A percentile compares a stretch with the other conserved stretches of the same genome.
These are phyloP conservation scores for Platichthys flesus DNA, from an alignment of 2,113 vertebrate genomes.

Conservation along the genomic window DNA sequence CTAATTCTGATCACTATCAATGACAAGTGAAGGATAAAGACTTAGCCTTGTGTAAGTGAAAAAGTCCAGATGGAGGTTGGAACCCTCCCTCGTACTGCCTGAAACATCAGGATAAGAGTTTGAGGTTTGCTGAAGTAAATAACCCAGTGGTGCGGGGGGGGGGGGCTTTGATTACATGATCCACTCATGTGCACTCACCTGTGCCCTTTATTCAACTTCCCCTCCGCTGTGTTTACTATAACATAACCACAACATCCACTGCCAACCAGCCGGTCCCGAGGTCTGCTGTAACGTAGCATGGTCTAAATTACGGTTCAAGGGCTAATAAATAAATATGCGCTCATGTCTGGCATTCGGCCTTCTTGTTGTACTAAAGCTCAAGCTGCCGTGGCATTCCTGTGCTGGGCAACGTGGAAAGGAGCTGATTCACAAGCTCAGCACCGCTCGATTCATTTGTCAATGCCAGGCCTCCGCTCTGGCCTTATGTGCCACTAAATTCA, in stretches of 20 bases:
- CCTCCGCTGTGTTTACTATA: constrained; percentile 30
- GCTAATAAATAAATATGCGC: not conserved
- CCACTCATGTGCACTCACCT: constrained; percentile 28
- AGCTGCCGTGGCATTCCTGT: constrained; percentile 31
- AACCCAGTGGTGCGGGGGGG: constrained; percentile 21
- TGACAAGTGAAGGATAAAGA: not conserved
- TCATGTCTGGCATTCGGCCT: constrained; percentile 10
- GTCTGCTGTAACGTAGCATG: constrained; percentile 54
- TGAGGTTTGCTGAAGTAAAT: constrained; percentile 38
- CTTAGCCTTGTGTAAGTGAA: constrained; percentile 4
- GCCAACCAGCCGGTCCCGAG: constrained; percentile 45
- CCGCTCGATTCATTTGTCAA: constrained; percentile 59
- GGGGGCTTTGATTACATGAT: constrained; percentile 43
- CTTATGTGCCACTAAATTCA: constrained; percentile 50
- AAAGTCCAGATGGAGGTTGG: constrained; percentile 29
- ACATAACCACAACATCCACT: constrained; percentile 44
- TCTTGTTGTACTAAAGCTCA: constrained; percentile 26
- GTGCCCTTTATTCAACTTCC: constrained; percentile 3
- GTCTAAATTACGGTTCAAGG: constrained; percentile 53
- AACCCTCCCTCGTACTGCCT: constrained; percentile 31
- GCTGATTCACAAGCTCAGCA: constrained; percentile 61
- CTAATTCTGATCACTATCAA: not conserved
- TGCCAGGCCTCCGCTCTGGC: constrained; percentile 41
- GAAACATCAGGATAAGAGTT: constrained; percentile 47
- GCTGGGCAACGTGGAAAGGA: constrained; percentile 49